Evolutionary conservation across 2,888 invertebrate species (phyloP).

Genomic region (Bibio marci): DNA sequence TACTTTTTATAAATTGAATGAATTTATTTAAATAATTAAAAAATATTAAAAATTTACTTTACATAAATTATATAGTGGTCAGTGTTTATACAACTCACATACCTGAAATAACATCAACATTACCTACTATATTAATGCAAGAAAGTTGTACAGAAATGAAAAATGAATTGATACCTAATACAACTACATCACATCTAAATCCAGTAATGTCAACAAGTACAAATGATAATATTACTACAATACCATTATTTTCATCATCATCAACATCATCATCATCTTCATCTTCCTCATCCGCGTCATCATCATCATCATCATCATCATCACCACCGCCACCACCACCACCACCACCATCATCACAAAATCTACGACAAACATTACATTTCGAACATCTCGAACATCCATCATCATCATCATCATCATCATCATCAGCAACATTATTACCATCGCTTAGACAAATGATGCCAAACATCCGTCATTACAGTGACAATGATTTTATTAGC

Average conservation of each 20-base stretch:
- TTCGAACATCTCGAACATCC: background rate
- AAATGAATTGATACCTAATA: constrained; percentile 2
- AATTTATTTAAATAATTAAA: too few relatives aligned
- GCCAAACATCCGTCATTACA: too few relatives aligned
- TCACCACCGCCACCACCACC: constrained; percentile 5
- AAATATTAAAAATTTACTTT: too few relatives aligned
- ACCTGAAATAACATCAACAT: constrained; percentile 15
- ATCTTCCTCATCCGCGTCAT: too few relatives aligned
- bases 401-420: too few relatives aligned
- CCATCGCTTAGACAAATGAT: too few relatives aligned
- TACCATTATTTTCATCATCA: background rate
- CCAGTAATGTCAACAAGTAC: background rate
- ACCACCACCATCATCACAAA: background rate
- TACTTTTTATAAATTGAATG: background rate
- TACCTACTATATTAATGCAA: constrained; percentile 14
- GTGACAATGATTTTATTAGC: constrained; percentile 1
- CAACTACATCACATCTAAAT: constrained; percentile 8
- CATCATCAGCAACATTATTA: too few relatives aligned
- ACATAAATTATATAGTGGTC: constrained; percentile 1
- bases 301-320: background rate
- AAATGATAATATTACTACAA: background rate
- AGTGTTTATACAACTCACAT: constrained; percentile 9
- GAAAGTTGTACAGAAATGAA: background rate
- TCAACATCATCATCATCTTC: background rate
- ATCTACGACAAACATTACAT: too few relatives aligned